phyloP scores from a whole-genome alignment of 2,888 invertebrate genomes.

The Nycteola revayana region DNA sequence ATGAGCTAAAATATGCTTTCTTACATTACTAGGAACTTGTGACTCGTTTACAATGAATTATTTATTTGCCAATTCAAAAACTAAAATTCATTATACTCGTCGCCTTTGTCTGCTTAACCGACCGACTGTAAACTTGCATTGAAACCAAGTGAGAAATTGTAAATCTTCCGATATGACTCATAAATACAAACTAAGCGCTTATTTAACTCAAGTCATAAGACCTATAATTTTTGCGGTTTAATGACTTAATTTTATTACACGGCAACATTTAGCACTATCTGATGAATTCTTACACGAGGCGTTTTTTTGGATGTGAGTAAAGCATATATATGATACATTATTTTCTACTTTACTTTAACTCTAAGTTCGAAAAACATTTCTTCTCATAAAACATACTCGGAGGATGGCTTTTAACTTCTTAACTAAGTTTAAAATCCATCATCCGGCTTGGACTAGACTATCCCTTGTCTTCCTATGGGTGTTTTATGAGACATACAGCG shows the following conservation, averaged over 20 bases:
- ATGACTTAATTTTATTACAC: constrained; percentile 47
- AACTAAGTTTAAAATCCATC: too few relatives aligned
- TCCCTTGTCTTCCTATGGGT: too few relatives aligned
- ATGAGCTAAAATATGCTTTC: constrained; percentile 69
- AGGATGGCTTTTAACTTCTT: too few relatives aligned
- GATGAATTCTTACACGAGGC: constrained; percentile 29
- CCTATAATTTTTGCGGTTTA: constrained; percentile 41
- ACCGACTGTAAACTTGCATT: constrained; percentile 48
- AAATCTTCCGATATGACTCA: constrained; percentile 47
- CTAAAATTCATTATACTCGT: constrained; percentile 61
- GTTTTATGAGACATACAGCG: too few relatives aligned
- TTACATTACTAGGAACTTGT: constrained; percentile 63
- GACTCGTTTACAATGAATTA: constrained; percentile 67
- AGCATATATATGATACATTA: too few relatives aligned
- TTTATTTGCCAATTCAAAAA: constrained; percentile 67
- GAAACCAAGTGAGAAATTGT: constrained; percentile 56
- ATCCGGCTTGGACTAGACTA: too few relatives aligned
- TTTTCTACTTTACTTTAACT: too few relatives aligned
- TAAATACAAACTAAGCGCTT: constrained; percentile 50
- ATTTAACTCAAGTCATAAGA: constrained; percentile 41
- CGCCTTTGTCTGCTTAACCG: constrained; percentile 49
- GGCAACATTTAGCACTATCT: constrained; percentile 20
- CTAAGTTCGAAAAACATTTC: too few relatives aligned
- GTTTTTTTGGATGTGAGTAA: too few relatives aligned
- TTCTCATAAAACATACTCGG: too few relatives aligned